Percentiles rank a stretch among this genome's conserved stretches.
Evolutionary conservation across 2,888 invertebrate species (phyloP).

Genomic region (Hyposoter dolosus): DNA sequence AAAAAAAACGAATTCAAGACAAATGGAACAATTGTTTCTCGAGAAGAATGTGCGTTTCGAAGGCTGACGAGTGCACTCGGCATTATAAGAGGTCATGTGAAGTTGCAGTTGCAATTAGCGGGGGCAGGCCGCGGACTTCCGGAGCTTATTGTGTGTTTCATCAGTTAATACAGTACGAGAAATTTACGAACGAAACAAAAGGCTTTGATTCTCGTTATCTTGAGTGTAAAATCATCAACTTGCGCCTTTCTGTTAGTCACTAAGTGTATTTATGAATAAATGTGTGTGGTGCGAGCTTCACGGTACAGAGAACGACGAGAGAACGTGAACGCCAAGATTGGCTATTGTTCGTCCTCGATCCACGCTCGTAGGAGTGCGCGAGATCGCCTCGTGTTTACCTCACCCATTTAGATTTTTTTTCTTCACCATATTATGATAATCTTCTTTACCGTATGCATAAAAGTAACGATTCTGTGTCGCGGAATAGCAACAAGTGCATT

Average conservation of each 20-base stretch:
- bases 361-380: conserved; percentile 19
- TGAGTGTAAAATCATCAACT: neutral
- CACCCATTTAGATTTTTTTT: conserved; percentile 23
- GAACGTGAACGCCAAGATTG: conserved; percentile 81
- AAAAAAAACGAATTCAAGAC: neutral
- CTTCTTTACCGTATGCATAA: conserved; percentile 5
- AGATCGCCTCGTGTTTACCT: conserved; percentile 29
- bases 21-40: neutral
- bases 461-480: neutral
- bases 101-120: conserved; percentile 81
- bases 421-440: neutral
- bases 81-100: conserved; percentile 79
- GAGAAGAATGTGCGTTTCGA: conserved; percentile 8
- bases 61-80: conserved; percentile 37
- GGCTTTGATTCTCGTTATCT: neutral
- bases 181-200: conserved; percentile 9
- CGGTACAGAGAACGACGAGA: conserved; percentile 79
- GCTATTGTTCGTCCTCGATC: conserved; percentile 80
- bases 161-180: conserved; percentile 35
- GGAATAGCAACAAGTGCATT: conserved; percentile 3
- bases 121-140: conserved; percentile 83
- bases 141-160: conserved; percentile 71
- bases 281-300: conserved; percentile 73
- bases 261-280: conserved; percentile 17
- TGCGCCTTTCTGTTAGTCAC: conserved; percentile 24